These are phyloP conservation scores for Merluccius polli DNA, from an alignment of 2,797 vertebrate genomes.

Conservation along the genomic window DNA sequence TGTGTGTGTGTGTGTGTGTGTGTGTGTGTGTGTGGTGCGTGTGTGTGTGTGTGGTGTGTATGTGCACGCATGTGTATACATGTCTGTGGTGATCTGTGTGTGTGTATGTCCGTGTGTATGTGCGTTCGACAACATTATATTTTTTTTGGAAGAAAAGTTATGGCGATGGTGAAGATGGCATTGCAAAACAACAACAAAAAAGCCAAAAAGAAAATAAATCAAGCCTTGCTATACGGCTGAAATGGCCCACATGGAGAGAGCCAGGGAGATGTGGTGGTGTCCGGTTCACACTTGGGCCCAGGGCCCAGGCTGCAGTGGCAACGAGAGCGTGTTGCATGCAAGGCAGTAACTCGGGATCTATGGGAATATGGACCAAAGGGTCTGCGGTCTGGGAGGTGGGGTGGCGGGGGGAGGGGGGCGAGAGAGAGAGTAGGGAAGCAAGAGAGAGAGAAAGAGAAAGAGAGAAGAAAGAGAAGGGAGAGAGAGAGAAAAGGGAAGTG, in stretches of 20 bases:
- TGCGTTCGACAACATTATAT: neutral
- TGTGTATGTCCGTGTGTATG: neutral
- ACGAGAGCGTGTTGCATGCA: slow-evolving; percentile 37
- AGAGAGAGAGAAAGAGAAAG: neutral
- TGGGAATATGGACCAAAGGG: slow-evolving; percentile 37
- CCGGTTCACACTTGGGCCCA: slow-evolving; percentile 41
- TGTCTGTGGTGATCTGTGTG: too few species aligned
- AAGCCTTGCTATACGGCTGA: slow-evolving; percentile 29
- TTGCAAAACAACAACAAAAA: too few species aligned
- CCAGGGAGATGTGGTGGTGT: slow-evolving; percentile 17
- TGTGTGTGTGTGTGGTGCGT: neutral
- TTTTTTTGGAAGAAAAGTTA: too few species aligned
- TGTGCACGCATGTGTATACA: too few species aligned
- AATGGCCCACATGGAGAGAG: slow-evolving; percentile 27
- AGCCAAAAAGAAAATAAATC: too few species aligned
- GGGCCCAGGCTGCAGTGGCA: slow-evolving; percentile 27
- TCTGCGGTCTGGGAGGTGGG: slow-evolving; percentile 21
- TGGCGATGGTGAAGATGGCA: too few species aligned
- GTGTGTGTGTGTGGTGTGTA: slow-evolving; percentile 9
- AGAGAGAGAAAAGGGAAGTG: too few species aligned
- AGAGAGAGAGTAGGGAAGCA: neutral
- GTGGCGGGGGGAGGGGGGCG: slow-evolving; percentile 4
- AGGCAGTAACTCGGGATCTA: slow-evolving; percentile 36
- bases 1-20: too few species aligned
- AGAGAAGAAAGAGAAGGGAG: too few species aligned